Base-by-base conservation (phyloP, 1,140 invertebrate genomes). In the Venturia canescens region DNA sequence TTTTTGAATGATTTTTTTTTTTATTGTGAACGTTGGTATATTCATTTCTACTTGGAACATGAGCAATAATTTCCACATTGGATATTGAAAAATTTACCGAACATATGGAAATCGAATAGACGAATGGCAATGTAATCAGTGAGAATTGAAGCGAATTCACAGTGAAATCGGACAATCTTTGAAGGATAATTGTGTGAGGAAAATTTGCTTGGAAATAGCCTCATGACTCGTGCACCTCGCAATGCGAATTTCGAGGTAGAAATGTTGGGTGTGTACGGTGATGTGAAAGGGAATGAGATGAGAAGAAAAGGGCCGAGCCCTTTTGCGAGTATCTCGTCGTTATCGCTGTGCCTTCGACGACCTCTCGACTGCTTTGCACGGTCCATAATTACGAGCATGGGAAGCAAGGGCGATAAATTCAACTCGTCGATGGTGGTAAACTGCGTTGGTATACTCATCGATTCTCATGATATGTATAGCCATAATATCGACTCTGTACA, bases 361-460 rank as follows among this genome's bases (percentile, higher is more conserved):
- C 26, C 60, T 63, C 60, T 63, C 21, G n/a, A n/a, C 23, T 23
- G n/a, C 60, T 63, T 23, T 63, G n/a, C 23, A 21, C 44, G n/a
- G 60, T 23, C 69, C 29, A 71, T 71, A 71, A 71, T 38, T 71
- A 71, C 31, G 26, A 38, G 38, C 38, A 38, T 34, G 69, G 69
- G 15, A 71, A 29, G 69, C 69, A 48, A 31, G 13, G 69, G 26
- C 34, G 34, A 71, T 71, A 71, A 71, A 71, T 71, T 71, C 13
- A 15, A 71, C 34, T 71, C 69, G 69, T 71, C 69, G 69, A 71
- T 31, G 69, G 69, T 48, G 34, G 69, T 71, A 71, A 26, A 71
- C 34, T 48, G 34, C 34, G n/a, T 48, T n/a, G 34, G n/a, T 71
- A 71, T 69, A 69, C 27, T 13, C 23, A 71, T 27, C 5, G 18